Evolutionary conservation across 1,140 invertebrate species (phyloP), one percentile per base, ranked within the genome.

Genomic region (Marisa cornuarietis): DNA sequence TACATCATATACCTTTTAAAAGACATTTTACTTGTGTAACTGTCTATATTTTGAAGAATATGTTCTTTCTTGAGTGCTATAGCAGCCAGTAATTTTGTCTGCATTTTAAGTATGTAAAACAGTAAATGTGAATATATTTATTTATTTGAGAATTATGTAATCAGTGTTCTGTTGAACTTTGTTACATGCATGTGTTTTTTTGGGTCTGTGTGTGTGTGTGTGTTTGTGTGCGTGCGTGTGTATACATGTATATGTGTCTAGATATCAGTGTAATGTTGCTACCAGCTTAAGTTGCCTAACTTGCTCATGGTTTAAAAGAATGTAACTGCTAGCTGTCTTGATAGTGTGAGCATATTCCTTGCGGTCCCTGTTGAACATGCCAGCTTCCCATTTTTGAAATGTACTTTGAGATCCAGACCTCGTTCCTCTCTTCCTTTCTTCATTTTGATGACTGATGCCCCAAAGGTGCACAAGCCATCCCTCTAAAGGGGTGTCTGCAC

Each of bases 71-170:
- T 26, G 49, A 24, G 63, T 61, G 51, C 22, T 49, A n/a, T n/a
- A 26, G 62, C n/a, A 63, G 18, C n/a, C 62, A 20, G 62, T 63
- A 20, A 63, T 63, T 63, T 18, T 63, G 18, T 63, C 18, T 20
- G 18, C n/a, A n/a, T 63, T 63, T 63, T 63, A n/a, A 26, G 6
- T 72, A 72, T 51, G 22, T 71, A 31, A 49, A 72, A n/a, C 20
- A 1, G 1, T 72, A 72, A n/a, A 42, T 72, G 22, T 72, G 51
- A 14, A 51, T 14, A 72, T 72, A 72, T 72, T 26, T 31, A 51
- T 72, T 10, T 11, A 72, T 72, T 72, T 72, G 51, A 68, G 65
- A 68, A 10, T n/a, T 1, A 14, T 72, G n/a, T 42, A 68, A 68
- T 68, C n/a, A 22, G 13, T 68, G n/a, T 13, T 22, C n/a, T 68